Evolutionary conservation across 2,113 vertebrate genomes (phyloP), one percentile per base, ranked within the genome.

Genomic region (Dolichotis patagonum): DNA sequence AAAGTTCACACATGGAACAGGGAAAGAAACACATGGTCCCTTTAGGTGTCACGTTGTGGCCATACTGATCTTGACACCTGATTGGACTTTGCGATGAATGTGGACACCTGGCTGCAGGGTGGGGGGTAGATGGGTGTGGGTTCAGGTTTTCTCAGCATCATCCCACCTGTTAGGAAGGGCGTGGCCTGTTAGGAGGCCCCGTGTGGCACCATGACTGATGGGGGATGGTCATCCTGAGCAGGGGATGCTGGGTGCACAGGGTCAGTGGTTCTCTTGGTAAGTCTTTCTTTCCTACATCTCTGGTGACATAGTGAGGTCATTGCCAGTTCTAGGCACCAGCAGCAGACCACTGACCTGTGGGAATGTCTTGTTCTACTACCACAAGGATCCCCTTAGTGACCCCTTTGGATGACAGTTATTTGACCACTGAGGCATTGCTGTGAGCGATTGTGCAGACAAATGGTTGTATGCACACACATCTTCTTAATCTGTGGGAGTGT

Each of bases 21-120:
- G 19, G 32, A 58, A 88, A 35, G 56, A 5, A 14, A 12, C 16
- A 11, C 24, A 28, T 2, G 0, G 17, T 3, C 1, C 17, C 6
- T 28, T 20, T 86, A 28, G 32, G 10, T 14, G 54, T 20, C 32
- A 30, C 26, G 19, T 30, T 16, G 20, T 43, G 46, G 54, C 28
- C 26, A 38, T 26, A 52, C 5, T n/a, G 65, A 69, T 19, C 32
- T 17, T 69, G 65, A 35, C 30, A 35, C 63, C 65, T 67, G 65
- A 35, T 16, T 67, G 65, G 65, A 69, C 65, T 35, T n/a, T 17
- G 35, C 17, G 2, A n/a, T n/a, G 65, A n/a, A 6, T 19, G 32
- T 69, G 65, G 6, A 19, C 2, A 6, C 65, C 65, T 19, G 65
- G 32, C 17, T 17, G 35, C 0, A 5, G 32, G 54, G 54, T 19